Evolutionary conservation across 2,113 vertebrate genomes (phyloP).

Genomic region (Calonectris borealis): DNA sequence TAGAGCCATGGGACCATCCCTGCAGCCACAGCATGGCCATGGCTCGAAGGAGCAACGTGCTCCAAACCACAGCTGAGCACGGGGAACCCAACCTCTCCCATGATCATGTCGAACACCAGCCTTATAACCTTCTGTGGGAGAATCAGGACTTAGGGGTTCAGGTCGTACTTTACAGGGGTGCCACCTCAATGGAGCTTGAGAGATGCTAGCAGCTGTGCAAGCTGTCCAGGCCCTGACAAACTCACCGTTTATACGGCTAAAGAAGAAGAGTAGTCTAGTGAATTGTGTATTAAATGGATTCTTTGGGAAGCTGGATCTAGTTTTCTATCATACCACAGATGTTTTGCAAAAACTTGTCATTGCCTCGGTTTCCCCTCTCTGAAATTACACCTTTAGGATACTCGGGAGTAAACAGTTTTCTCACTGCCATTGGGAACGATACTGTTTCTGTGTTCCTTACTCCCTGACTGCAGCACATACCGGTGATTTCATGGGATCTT

Average conservation of each 20-base stretch:
- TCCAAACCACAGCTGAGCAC: not conserved
- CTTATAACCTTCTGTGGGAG: not conserved
- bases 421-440: not conserved
- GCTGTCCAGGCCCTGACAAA: not conserved
- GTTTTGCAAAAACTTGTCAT: not conserved
- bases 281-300: not conserved
- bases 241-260: not conserved
- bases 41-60: not conserved
- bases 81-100: not conserved
- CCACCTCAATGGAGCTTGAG: not conserved
- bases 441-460: not conserved
- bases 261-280: not conserved
- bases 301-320: not conserved
- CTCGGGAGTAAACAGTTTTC: not conserved
- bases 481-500: not conserved
- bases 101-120: accelerated
- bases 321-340: not conserved
- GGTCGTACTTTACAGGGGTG: not conserved
- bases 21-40: not conserved
- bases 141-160: not conserved
- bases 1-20: not conserved
- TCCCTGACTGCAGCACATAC: not conserved
- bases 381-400: not conserved
- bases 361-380: not conserved
- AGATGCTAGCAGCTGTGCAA: not conserved